Percentiles rank a stretch among this genome's conserved stretches.
Evolutionary conservation across 2,797 vertebrate genomes (phyloP).

Genomic region (Echiichthys vipera): DNA sequence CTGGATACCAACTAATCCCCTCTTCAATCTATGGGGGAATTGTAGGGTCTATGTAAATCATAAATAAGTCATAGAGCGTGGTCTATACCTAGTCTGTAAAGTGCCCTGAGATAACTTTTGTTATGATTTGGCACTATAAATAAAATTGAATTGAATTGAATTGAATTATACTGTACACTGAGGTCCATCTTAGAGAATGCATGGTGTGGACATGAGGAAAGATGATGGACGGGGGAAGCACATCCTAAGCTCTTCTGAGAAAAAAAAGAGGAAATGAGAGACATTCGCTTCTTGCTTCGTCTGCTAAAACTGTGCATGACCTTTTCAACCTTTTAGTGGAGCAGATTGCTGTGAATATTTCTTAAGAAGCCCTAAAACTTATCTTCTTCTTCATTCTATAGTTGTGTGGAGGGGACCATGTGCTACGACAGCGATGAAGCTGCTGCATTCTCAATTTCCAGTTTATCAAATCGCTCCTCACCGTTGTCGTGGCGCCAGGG

Average conservation of each 20-base stretch:
- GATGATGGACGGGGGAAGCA: constrained; percentile 9
- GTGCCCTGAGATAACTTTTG: no score
- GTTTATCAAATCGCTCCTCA: constrained; percentile 94
- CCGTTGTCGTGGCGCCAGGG: constrained; percentile 95
- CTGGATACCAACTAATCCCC: constrained; percentile 53
- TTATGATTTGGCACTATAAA: no score
- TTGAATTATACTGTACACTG: no score
- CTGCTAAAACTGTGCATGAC: neutral
- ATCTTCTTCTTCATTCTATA: constrained; percentile 50
- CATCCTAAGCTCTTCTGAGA: constrained; percentile 5
- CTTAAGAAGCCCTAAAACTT: neutral
- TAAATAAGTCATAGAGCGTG: no score
- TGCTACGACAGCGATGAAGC: constrained; percentile 96
- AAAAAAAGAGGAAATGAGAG: constrained; percentile 35
- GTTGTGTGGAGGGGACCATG: constrained; percentile 88
- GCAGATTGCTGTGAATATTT: constrained; percentile 11
- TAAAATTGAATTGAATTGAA: no score
- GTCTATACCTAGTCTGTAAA: no score
- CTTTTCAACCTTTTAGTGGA: neutral
- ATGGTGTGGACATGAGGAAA: constrained; percentile 1
- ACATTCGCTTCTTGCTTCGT: neutral
- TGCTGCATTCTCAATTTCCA: constrained; percentile 92
- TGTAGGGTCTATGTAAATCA: no score
- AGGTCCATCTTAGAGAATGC: neutral
- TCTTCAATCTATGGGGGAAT: no score